A percentile compares a stretch with the other conserved stretches of the same genome.
Conservation (phyloP, 2,113 vertebrate genomes). For the Cinclus mexicanus region DNA sequence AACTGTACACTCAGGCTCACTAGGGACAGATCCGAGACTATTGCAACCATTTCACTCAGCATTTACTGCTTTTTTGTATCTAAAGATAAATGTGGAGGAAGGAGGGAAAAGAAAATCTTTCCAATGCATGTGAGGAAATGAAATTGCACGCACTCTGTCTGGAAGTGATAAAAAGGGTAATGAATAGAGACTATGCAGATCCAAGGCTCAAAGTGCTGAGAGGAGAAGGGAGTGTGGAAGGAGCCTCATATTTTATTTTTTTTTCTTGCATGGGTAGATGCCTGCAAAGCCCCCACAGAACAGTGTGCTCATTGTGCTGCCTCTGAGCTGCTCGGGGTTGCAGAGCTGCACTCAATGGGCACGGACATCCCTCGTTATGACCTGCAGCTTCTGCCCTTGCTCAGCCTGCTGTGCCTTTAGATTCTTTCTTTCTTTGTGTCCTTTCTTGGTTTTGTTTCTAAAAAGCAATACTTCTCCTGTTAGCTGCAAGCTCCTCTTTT, state of each 20-base stretch:
- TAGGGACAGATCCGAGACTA: conserved; percentile 18
- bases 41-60: conserved; percentile 7
- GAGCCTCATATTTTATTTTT: not conserved
- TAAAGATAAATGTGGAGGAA: not conserved
- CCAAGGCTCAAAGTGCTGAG: not conserved
- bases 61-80: not conserved
- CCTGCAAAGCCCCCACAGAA: not conserved
- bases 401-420: not conserved
- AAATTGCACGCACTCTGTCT: not conserved
- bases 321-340: not conserved
- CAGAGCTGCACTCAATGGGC: not conserved
- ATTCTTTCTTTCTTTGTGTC: not conserved
- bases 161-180: not conserved
- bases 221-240: not conserved
- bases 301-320: not conserved
- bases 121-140: not conserved
- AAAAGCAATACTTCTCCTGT: not conserved
- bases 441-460: not conserved
- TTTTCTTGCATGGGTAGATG: not conserved
- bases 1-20: not conserved
- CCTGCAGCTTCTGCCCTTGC: not conserved
- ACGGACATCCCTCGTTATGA: fast-evolving
- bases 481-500: not conserved
- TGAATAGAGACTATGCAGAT: not conserved
- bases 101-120: not conserved